Conservation (phyloP, 1,140 invertebrate genomes). For the Drosophila prosaltans region DNA sequence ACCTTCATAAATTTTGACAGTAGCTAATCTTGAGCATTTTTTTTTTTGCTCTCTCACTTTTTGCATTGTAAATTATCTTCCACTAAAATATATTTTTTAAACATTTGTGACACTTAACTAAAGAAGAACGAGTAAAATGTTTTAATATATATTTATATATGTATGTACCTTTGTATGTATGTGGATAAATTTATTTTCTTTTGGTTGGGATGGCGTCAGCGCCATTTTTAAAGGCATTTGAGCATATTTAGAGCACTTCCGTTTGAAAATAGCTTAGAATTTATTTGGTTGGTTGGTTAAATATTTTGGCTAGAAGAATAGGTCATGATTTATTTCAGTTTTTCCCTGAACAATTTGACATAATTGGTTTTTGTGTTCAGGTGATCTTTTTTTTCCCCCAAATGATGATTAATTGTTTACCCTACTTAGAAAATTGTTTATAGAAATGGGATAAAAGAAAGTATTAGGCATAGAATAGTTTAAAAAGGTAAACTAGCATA, state of each 20-base stretch:
- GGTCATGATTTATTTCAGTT: constrained; percentile 75
- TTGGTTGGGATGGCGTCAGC: constrained; percentile 64
- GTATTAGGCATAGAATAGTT: neutral
- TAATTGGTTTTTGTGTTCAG: constrained; percentile 69
- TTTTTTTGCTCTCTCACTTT: constrained; percentile 23
- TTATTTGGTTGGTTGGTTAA: constrained; percentile 38
- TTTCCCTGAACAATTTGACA: constrained; percentile 48
- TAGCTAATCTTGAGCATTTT: constrained; percentile 50
- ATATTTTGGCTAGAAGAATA: constrained; percentile 50
- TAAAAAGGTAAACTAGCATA: no score
- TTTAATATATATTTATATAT: constrained; percentile 6
- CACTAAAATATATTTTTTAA: constrained; percentile 48
- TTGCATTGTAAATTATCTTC: constrained; percentile 64
- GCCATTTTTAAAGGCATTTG: constrained; percentile 68
- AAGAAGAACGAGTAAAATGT: constrained; percentile 35
- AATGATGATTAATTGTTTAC: constrained; percentile 47
- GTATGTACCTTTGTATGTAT: neutral
- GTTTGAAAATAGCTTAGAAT: constrained; percentile 56
- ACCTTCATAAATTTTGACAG: constrained; percentile 67
- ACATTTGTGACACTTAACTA: constrained; percentile 63
- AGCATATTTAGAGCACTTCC: constrained; percentile 50
- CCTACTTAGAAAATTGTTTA: neutral
- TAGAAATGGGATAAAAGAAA: neutral
- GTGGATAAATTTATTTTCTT: constrained; percentile 1
- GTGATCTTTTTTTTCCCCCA: constrained; percentile 41